A percentile compares a stretch with the other conserved stretches of the same genome.
These are phyloP conservation scores for Trissoscelio sp. DNA, from an alignment of 2,888 invertebrate genomes.

Conservation along the genomic window DNA sequence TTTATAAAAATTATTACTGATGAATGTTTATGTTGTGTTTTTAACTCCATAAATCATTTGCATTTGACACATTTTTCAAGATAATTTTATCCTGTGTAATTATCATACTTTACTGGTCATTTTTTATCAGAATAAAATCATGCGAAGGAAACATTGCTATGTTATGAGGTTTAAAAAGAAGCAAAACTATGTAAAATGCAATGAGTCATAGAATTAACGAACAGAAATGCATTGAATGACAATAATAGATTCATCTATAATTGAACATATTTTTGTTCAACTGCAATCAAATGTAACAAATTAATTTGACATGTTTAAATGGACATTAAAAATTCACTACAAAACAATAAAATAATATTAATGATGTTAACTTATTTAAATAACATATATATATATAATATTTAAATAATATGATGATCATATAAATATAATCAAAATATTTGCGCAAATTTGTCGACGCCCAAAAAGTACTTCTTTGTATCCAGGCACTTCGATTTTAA, in stretches of 20 bases:
- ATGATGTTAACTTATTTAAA: too few relatives aligned
- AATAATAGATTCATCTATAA: background rate
- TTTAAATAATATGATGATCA: too few relatives aligned
- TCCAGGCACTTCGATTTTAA: conserved; percentile 3
- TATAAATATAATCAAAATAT: too few relatives aligned
- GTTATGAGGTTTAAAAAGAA: background rate
- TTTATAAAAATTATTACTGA: too few relatives aligned
- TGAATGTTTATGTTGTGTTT: too few relatives aligned
- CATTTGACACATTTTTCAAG: background rate
- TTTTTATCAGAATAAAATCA: background rate
- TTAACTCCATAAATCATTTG: background rate
- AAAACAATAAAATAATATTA: too few relatives aligned
- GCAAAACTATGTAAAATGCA: background rate
- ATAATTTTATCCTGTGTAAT: background rate
- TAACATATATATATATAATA: too few relatives aligned
- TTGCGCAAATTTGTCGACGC: too few relatives aligned
- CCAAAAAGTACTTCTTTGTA: too few relatives aligned
- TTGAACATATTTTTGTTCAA: background rate
- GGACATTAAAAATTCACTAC: too few relatives aligned
- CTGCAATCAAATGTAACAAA: background rate
- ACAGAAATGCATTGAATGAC: background rate
- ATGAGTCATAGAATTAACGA: background rate
- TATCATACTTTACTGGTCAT: background rate
- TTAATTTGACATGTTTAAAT: background rate
- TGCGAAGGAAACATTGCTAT: background rate